Evolutionary conservation across 1,140 invertebrate species (phyloP).

Genomic region (Apis mellifera): DNA sequence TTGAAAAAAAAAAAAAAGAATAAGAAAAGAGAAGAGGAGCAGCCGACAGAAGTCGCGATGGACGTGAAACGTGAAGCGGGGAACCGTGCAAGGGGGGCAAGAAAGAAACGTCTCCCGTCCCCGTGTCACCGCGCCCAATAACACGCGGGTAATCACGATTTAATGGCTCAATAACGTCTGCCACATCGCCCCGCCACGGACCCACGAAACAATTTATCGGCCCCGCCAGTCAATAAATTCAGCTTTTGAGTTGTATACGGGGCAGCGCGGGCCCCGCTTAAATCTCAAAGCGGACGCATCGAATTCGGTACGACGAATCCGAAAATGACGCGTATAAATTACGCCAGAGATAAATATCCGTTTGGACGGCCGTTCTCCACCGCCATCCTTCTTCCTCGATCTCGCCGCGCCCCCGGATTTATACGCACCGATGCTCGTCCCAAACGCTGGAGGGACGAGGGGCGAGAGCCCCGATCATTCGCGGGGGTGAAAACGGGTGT

Average conservation of each 20-base stretch:
- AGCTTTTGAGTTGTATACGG: slow-evolving; percentile 72
- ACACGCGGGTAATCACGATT: slow-evolving; percentile 77
- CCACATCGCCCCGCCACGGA: slow-evolving; percentile 64
- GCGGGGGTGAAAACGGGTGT: no score
- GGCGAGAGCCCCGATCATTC: no score
- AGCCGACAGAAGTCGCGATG: not conserved
- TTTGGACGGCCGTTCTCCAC: not conserved
- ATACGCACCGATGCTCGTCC: not conserved
- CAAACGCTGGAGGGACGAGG: not conserved
- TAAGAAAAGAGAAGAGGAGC: not conserved
- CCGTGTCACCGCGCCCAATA: slow-evolving; percentile 75
- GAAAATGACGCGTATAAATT: slow-evolving; percentile 57
- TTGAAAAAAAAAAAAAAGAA: not conserved
- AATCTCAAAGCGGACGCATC: slow-evolving; percentile 55
- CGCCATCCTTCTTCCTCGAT: slow-evolving; percentile 9
- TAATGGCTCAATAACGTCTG: slow-evolving; percentile 79
- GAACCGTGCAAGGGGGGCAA: slow-evolving; percentile 1
- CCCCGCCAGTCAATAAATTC: slow-evolving; percentile 76
- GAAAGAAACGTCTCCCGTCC: slow-evolving; percentile 63
- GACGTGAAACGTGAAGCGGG: not conserved
- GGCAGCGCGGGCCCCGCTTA: slow-evolving; percentile 38
- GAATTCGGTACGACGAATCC: slow-evolving; percentile 53
- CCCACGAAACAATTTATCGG: slow-evolving; percentile 75
- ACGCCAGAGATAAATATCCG: slow-evolving; percentile 50
- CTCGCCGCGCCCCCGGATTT: not conserved